Evolutionary conservation across 1,140 invertebrate genomes (phyloP).

Genomic region (Nilaparvata lugens): DNA sequence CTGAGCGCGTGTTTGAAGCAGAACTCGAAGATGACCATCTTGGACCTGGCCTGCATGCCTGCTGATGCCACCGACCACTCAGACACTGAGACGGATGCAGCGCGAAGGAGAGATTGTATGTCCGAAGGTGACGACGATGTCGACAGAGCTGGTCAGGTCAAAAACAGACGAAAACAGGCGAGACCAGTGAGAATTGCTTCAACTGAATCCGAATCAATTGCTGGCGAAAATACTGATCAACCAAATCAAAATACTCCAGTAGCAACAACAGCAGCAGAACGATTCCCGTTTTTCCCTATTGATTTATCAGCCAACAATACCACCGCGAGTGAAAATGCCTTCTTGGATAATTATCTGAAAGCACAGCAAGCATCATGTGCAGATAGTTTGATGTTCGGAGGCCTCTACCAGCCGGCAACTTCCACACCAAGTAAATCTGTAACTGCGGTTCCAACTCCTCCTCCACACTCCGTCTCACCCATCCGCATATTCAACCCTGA

Average conservation of each 20-base stretch:
- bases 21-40: slow-evolving; percentile 13
- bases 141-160: slow-evolving; percentile 20
- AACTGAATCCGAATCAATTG: slow-evolving; percentile 7
- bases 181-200: slow-evolving; percentile 27
- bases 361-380: not conserved
- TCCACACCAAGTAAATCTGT: not conserved
- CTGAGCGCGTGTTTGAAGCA: slow-evolving; percentile 15
- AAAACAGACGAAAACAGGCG: slow-evolving; percentile 29
- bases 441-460: not conserved
- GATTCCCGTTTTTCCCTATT: not conserved
- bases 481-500: slow-evolving; percentile 79
- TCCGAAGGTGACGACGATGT: slow-evolving; percentile 19
- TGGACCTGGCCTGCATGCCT: slow-evolving; percentile 17
- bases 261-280: too few relatives aligned
- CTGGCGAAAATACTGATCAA: not conserved
- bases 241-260: not conserved
- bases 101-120: slow-evolving; percentile 11
- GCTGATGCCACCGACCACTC: slow-evolving; percentile 16
- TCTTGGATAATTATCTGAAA: not conserved
- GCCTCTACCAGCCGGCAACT: not conserved
- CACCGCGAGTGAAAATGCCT: not conserved
- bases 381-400: slow-evolving; percentile 5
- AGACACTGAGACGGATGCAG: slow-evolving; percentile 8
- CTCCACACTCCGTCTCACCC: slow-evolving; percentile 14
- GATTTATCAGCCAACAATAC: not conserved